Percentiles rank a stretch among this genome's conserved stretches.
Evolutionary conservation across 2,888 invertebrate species (phyloP).

Genomic region (Eledone cirrhosa): DNA sequence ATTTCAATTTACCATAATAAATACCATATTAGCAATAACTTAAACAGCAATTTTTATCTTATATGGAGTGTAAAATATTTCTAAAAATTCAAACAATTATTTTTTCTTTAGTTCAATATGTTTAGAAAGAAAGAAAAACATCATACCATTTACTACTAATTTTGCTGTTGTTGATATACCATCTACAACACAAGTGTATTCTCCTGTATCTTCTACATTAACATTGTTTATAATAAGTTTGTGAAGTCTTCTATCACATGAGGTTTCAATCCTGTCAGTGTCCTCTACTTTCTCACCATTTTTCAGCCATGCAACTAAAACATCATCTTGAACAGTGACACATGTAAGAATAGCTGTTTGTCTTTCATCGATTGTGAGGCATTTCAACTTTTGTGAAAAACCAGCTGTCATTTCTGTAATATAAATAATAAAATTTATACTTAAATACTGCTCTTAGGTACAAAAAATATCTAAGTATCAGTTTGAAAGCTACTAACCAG

Average conservation of each 20-base stretch:
- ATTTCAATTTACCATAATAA: too few relatives aligned
- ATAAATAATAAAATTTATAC: background rate
- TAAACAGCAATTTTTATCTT: too few relatives aligned
- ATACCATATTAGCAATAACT: too few relatives aligned
- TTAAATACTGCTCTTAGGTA: background rate
- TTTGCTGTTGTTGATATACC: background rate
- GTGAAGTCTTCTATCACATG: background rate
- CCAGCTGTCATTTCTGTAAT: background rate
- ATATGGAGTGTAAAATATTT: too few relatives aligned
- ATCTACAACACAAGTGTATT: background rate
- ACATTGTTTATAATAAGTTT: background rate
- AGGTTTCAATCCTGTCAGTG: background rate
- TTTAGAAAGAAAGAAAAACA: too few relatives aligned
- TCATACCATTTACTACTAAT: background rate
- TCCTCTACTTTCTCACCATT: background rate
- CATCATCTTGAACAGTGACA: background rate
- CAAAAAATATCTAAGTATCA: background rate
- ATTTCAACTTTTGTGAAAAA: background rate
- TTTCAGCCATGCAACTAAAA: background rate
- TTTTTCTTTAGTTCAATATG: too few relatives aligned
- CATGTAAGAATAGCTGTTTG: slow-evolving; percentile 8
- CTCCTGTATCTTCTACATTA: background rate
- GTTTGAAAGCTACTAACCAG: too few relatives aligned
- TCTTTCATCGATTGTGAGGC: background rate
- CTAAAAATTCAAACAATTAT: too few relatives aligned